phyloP scores from a whole-genome alignment of 2,888 invertebrate genomes.

The Noctua janthe region DNA sequence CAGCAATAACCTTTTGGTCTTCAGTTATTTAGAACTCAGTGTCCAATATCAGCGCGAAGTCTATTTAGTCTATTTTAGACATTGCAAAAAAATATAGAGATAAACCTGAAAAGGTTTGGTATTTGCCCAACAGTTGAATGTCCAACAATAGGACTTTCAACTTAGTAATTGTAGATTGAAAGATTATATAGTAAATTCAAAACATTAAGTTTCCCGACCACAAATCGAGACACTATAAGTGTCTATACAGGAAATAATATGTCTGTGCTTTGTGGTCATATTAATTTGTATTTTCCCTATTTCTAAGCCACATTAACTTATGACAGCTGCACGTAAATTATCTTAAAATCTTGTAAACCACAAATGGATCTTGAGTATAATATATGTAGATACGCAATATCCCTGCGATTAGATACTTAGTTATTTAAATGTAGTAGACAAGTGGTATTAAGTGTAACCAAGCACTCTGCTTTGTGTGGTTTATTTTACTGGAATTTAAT shows the following conservation, averaged over 20 bases:
- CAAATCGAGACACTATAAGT: background rate
- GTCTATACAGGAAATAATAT: background rate
- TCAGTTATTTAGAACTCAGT: background rate
- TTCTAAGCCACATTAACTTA: slow-evolving; percentile 10
- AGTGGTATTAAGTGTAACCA: slow-evolving; percentile 10
- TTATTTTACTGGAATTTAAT: background rate
- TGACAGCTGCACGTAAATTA: slow-evolving; percentile 13
- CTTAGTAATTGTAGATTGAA: background rate
- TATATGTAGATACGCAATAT: slow-evolving; percentile 5
- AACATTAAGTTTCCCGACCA: slow-evolving; percentile 5
- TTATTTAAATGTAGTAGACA: slow-evolving; percentile 41
- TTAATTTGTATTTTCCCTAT: slow-evolving; percentile 24
- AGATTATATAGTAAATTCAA: background rate
- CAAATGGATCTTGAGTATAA: slow-evolving; percentile 38
- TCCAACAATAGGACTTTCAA: too few species aligned
- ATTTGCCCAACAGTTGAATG: background rate
- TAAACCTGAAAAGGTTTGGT: background rate
- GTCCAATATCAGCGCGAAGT: background rate
- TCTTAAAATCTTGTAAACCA: slow-evolving; percentile 35
- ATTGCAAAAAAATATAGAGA: background rate
- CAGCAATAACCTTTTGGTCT: background rate
- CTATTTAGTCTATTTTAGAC: background rate
- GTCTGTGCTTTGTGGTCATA: slow-evolving; percentile 15
- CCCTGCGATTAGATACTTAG: slow-evolving; percentile 11
- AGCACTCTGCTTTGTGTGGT: slow-evolving; percentile 2